Percentiles rank a stretch among this genome's conserved stretches.
phyloP scores from a whole-genome alignment of 2,888 invertebrate genomes.

The Thecophora atra region DNA sequence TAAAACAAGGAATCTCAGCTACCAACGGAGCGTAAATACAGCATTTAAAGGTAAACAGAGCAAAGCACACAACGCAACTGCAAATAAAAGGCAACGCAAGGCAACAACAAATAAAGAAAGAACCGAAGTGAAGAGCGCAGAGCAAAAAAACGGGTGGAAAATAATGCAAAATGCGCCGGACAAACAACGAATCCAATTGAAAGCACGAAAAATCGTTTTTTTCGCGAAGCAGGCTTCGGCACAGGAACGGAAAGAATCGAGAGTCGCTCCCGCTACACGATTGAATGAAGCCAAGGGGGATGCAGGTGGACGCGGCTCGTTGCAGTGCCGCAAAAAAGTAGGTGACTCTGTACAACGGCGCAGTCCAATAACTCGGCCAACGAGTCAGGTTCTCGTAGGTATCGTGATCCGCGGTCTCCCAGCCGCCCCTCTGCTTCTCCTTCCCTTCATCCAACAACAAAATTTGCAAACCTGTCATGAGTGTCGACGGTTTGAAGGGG shows the following conservation, averaged over 20 bases:
- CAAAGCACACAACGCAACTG: too few species aligned
- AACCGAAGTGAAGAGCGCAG: too few species aligned
- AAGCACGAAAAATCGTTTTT: slow-evolving; percentile 7
- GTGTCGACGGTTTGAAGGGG: slow-evolving; percentile 4
- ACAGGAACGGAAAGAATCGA: neutral
- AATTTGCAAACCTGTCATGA: neutral
- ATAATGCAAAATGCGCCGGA: neutral
- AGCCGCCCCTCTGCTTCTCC: neutral
- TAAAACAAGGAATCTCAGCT: too few species aligned
- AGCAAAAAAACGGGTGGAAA: too few species aligned
- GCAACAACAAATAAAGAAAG: too few species aligned
- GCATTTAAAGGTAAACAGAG: too few species aligned
- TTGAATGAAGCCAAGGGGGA: neutral
- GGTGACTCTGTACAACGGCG: slow-evolving; percentile 21
- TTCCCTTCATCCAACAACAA: neutral
- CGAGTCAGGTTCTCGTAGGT: slow-evolving; percentile 18
- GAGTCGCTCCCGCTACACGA: neutral
- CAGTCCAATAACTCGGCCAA: slow-evolving; percentile 22
- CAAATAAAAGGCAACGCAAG: too few species aligned
- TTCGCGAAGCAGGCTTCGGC: slow-evolving; percentile 5
- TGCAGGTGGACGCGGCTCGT: neutral
- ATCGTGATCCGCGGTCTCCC: neutral
- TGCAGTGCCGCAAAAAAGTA: slow-evolving; percentile 24
- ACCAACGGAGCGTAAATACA: too few species aligned
- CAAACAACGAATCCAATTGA: slow-evolving; percentile 31